Percentiles rank a stretch among this genome's conserved stretches.
Evolutionary conservation across 2,888 invertebrate genomes (phyloP).

Genomic region (Drosophila aldrichi): DNA sequence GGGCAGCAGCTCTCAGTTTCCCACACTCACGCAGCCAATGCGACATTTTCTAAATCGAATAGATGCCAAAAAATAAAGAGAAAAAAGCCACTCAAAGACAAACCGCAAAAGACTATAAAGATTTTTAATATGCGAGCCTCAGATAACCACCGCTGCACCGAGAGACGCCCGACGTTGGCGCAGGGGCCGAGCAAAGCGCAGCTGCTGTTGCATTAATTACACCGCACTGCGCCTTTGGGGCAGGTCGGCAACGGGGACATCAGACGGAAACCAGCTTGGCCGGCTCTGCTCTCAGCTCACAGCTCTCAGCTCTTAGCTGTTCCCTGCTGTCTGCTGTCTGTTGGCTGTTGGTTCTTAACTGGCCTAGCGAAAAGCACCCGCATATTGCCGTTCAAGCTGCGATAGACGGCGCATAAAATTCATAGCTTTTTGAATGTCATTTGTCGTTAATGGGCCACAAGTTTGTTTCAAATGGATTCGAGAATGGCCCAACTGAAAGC

Average conservation of each 20-base stretch:
- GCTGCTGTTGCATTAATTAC: constrained; percentile 81
- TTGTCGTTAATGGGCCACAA: constrained; percentile 75
- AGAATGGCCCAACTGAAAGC: constrained; percentile 21
- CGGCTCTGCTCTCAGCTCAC: constrained; percentile 36
- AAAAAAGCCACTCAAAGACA: constrained; percentile 60
- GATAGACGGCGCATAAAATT: constrained; percentile 67
- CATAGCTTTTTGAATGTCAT: constrained; percentile 75
- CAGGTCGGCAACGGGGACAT: constrained; percentile 23
- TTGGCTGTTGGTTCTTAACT: constrained; percentile 1
- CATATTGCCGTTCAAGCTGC: constrained; percentile 57
- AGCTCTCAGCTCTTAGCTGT: constrained; percentile 7
- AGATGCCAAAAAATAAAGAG: constrained; percentile 62
- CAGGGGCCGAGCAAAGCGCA: constrained; percentile 64
- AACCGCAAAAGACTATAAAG: constrained; percentile 80
- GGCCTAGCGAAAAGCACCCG: constrained; percentile 34
- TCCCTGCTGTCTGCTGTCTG: neutral
- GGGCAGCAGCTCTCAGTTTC: constrained; percentile 42
- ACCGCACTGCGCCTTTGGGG: constrained; percentile 47
- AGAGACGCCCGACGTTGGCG: constrained; percentile 11
- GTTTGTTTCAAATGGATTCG: constrained; percentile 64
- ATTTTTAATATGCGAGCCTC: constrained; percentile 73
- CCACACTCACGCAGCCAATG: constrained; percentile 76
- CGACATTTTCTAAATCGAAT: constrained; percentile 78
- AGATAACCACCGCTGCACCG: constrained; percentile 54
- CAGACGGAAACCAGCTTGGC: constrained; percentile 63